Evolutionary conservation across 23 tunicate species (phyloP).

Genomic region (Trididemnum clinides): DNA sequence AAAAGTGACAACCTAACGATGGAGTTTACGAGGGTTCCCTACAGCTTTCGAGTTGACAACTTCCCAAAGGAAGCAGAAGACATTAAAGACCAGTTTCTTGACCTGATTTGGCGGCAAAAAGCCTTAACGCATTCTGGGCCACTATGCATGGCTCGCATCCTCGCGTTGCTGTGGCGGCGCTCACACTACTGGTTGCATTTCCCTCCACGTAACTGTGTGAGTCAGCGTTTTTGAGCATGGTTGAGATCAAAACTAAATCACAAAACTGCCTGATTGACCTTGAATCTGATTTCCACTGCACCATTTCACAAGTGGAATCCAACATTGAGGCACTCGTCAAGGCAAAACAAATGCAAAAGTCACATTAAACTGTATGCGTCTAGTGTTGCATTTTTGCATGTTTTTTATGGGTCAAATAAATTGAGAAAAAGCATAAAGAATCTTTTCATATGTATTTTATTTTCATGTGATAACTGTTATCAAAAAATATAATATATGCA

Average conservation of each 20-base stretch:
- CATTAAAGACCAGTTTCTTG: slow-evolving; percentile 4
- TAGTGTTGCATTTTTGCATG: neutral
- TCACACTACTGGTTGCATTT: slow-evolving; percentile 1
- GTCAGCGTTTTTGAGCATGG: slow-evolving; percentile 8
- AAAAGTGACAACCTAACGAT: neutral
- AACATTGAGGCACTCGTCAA: slow-evolving; percentile 13
- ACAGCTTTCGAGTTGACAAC: slow-evolving; percentile 4
- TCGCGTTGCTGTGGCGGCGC: slow-evolving; percentile 15
- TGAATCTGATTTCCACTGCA: neutral
- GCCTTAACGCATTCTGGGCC: slow-evolving; percentile 12
- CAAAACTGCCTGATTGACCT: slow-evolving; percentile 14
- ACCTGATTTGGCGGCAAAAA: neutral
- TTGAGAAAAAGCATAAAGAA: slow-evolving; percentile 1
- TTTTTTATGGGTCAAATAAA: slow-evolving; percentile 4
- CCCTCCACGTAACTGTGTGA: neutral
- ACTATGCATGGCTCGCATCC: slow-evolving; percentile 1
- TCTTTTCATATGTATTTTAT: slow-evolving; percentile 7
- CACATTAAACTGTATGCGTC: slow-evolving; percentile 13
- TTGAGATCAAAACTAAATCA: neutral
- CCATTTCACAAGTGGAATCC: neutral
- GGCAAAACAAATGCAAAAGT: slow-evolving; percentile 16
- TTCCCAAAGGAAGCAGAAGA: neutral
- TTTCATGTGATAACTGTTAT: neutral
- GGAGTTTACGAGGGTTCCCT: slow-evolving; percentile 2
- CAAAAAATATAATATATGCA: neutral